These are phyloP conservation scores for Lepus europaeus DNA, from an alignment of 2,113 vertebrate species.

Conservation along the genomic window DNA sequence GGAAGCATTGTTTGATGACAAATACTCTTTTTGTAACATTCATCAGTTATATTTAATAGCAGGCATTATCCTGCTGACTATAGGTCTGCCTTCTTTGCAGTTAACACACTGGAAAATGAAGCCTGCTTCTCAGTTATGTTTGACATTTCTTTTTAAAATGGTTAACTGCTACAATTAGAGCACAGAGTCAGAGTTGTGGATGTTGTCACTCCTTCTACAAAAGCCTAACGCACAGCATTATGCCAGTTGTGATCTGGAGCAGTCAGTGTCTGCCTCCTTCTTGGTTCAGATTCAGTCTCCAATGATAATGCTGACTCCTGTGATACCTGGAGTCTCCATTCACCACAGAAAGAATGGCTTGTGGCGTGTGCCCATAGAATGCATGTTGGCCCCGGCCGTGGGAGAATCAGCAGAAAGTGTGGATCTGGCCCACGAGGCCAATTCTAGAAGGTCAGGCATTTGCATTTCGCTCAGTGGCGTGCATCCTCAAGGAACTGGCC, in stretches of 20 bases:
- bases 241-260: constrained; percentile 21
- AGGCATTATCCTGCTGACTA: constrained; percentile 50
- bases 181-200: constrained; percentile 9
- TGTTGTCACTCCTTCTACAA: constrained; percentile 65
- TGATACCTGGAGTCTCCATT: constrained; percentile 80
- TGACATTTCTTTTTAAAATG: constrained; percentile 61
- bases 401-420: constrained; percentile 73
- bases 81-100: neutral
- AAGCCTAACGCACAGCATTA: neutral
- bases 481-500: constrained; percentile 76
- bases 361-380: constrained; percentile 65
- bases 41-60: constrained; percentile 69
- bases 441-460: constrained; percentile 80
- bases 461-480: constrained; percentile 68
- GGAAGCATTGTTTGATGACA: constrained; percentile 77
- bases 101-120: constrained; percentile 55
- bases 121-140: neutral
- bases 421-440: constrained; percentile 63
- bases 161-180: constrained; percentile 39
- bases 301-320: constrained; percentile 78
- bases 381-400: constrained; percentile 65
- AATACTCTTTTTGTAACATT: constrained; percentile 63
- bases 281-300: constrained; percentile 81
- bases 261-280: constrained; percentile 61
- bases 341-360: constrained; percentile 72